phyloP scores from a whole-genome alignment of 2,888 invertebrate genomes.

The Baccha elongata region DNA sequence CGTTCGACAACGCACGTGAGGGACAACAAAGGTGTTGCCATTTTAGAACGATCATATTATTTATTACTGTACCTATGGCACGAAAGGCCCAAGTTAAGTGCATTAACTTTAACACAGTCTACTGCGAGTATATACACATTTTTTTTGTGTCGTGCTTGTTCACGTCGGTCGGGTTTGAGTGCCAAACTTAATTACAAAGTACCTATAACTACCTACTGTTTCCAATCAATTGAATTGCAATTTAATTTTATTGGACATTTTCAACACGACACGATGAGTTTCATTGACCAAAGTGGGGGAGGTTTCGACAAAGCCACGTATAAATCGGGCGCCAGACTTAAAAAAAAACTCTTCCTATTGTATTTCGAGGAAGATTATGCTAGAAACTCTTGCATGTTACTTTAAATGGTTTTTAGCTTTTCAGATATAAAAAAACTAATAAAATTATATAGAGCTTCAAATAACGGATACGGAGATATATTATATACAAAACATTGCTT shows the following conservation, averaged over 20 bases:
- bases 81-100: constrained; percentile 49
- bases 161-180: neutral
- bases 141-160: constrained; percentile 3
- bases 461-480: no score
- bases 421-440: neutral
- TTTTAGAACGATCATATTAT: neutral
- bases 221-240: constrained; percentile 66
- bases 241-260: constrained; percentile 67
- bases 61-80: constrained; percentile 30
- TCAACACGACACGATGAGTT: neutral
- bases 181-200: constrained; percentile 64
- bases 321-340: constrained; percentile 2
- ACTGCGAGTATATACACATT: no score
- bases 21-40: neutral
- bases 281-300: no score
- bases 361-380: neutral
- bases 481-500: no score
- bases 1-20: no score
- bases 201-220: constrained; percentile 24
- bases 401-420: constrained; percentile 11
- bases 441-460: neutral
- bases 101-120: constrained; percentile 49
- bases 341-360: neutral
- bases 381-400: constrained; percentile 7
- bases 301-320: constrained; percentile 14